phyloP scores from a whole-genome alignment of 2,113 vertebrate species.

The Halcyon senegalensis region DNA sequence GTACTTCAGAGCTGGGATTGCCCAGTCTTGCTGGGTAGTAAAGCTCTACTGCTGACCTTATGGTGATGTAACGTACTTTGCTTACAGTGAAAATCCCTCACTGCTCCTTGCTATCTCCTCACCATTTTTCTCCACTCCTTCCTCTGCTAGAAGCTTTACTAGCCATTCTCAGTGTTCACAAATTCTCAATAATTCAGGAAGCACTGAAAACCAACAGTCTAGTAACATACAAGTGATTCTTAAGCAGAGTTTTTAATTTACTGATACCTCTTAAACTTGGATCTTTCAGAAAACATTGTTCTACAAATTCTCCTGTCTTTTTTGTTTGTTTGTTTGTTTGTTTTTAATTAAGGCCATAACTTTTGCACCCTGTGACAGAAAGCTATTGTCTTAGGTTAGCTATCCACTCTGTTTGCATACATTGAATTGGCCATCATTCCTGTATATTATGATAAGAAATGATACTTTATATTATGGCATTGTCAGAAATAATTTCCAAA shows the following conservation, averaged over 20 bases:
- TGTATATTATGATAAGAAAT: neutral
- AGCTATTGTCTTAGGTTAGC: neutral
- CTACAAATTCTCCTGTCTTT: no score
- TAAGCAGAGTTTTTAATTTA: neutral
- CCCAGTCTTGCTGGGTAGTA: neutral
- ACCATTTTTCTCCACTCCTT: neutral
- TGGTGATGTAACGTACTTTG: neutral
- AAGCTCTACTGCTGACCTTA: neutral
- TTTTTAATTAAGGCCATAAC: rapidly evolving
- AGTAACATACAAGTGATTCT: neutral
- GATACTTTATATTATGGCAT: neutral
- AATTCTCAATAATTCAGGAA: neutral
- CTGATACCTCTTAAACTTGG: neutral
- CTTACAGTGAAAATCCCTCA: neutral
- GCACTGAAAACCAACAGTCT: neutral
- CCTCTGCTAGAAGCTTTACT: neutral
- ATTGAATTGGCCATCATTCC: neutral
- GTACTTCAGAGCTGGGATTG: neutral
- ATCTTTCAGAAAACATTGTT: neutral
- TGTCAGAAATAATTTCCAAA: neutral
- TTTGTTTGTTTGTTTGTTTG: no score
- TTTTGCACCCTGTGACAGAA: neutral
- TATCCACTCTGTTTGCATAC: neutral
- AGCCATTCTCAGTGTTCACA: neutral
- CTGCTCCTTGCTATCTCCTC: neutral